These are phyloP conservation scores for Philereme vetulata DNA, from an alignment of 2,888 invertebrate species.

Conservation along the genomic window DNA sequence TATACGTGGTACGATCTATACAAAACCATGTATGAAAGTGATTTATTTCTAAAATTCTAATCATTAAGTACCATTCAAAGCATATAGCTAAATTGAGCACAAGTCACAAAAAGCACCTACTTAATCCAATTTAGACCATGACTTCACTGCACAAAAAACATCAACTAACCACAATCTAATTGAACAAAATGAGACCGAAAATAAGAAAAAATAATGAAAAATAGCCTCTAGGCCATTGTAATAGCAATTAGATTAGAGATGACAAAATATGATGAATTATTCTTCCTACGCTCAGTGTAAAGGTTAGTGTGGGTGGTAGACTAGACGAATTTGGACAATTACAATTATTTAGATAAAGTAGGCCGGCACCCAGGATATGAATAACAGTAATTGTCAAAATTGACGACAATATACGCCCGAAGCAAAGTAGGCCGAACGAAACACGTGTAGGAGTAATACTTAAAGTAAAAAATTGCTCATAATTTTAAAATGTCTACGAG, in stretches of 20 bases:
- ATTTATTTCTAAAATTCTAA: conserved; percentile 6
- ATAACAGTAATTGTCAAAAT: conserved; percentile 49
- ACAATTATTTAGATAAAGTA: conserved; percentile 55
- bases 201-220: conserved; percentile 25
- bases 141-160: conserved; percentile 35
- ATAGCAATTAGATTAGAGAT: conserved; percentile 21
- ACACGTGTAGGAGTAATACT: conserved; percentile 9
- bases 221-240: conserved; percentile 24
- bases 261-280: conserved; percentile 32
- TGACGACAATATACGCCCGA: conserved; percentile 39
- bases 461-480: neutral
- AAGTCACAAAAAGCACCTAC: conserved; percentile 30
- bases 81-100: conserved; percentile 23
- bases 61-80: conserved; percentile 9
- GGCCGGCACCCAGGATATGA: conserved; percentile 60
- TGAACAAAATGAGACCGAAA: conserved; percentile 23
- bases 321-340: conserved; percentile 61
- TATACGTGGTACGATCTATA: no score
- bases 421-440: conserved; percentile 35
- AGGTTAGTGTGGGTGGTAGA: conserved; percentile 39
- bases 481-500: neutral
- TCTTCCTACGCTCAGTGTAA: conserved; percentile 48
- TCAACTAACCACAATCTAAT: conserved; percentile 29
- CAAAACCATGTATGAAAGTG: neutral
- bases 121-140: conserved; percentile 32